These are phyloP conservation scores for Eulimnadia texana DNA, from an alignment of 1,140 invertebrate species.

Conservation along the genomic window DNA sequence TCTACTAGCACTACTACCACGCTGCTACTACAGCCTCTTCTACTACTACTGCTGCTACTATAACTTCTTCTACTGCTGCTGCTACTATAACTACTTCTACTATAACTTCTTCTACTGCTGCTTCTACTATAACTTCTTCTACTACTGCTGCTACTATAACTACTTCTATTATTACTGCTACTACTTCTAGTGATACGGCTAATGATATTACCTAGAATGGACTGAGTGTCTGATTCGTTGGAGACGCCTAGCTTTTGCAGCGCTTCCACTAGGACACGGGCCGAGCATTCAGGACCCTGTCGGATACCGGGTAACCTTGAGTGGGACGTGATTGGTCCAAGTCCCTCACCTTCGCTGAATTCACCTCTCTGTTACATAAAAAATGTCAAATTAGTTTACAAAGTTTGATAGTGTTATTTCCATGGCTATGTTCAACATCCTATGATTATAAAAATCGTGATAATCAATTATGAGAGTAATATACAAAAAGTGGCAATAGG, in stretches of 20 bases:
- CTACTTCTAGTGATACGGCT: background rate
- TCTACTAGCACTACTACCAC: too few species aligned
- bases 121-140: background rate
- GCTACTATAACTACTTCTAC: too few species aligned
- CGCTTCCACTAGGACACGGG: constrained; percentile 8
- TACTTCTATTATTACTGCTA: too few species aligned
- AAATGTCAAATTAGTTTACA: constrained; percentile 4
- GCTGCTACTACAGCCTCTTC: too few species aligned
- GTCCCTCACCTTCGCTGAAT: constrained; percentile 23
- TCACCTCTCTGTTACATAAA: constrained; percentile 7
- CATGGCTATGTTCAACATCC: constrained; percentile 10
- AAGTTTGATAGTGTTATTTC: too few species aligned
- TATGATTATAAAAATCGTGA: constrained; percentile 18
- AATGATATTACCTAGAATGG: constrained; percentile 13
- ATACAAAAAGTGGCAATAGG: too few species aligned
- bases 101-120: too few species aligned
- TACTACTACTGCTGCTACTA: too few species aligned
- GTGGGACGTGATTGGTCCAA: constrained; percentile 30
- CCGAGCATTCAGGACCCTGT: constrained; percentile 6
- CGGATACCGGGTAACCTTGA: background rate
- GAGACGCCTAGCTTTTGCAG: constrained; percentile 6
- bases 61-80: too few species aligned
- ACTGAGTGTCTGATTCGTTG: constrained; percentile 12
- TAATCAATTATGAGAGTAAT: too few species aligned
- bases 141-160: too few species aligned